A percentile compares a stretch with the other conserved stretches of the same genome.
phyloP scores from a whole-genome alignment of 1,140 invertebrate species.

The Ephestia elutella region DNA sequence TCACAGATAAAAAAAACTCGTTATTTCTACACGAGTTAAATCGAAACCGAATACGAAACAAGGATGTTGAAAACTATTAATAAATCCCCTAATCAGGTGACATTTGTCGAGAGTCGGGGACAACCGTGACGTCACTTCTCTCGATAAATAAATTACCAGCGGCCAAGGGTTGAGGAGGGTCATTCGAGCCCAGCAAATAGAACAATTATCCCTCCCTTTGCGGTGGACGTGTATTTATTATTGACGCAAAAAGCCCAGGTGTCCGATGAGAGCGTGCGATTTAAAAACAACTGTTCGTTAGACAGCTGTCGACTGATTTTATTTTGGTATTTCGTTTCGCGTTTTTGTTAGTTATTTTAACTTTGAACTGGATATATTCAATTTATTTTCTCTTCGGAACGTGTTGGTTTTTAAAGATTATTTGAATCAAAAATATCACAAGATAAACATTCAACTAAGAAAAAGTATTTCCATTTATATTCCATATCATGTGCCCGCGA shows the following conservation, averaged over 20 bases:
- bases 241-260: slow-evolving; percentile 31
- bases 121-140: slow-evolving; percentile 1
- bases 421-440: too few relatives aligned
- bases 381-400: background rate
- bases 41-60: background rate
- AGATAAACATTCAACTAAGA: too few relatives aligned
- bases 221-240: slow-evolving; percentile 45
- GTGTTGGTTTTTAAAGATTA: too few relatives aligned
- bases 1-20: background rate
- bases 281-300: background rate
- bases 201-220: slow-evolving; percentile 54
- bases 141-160: slow-evolving; percentile 41
- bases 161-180: slow-evolving; percentile 25
- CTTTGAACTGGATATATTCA: background rate
- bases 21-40: background rate
- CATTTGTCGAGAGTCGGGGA: slow-evolving; percentile 3
- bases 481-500: too few relatives aligned
- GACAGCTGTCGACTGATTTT: background rate
- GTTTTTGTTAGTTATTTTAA: background rate
- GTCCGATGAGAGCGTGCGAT: background rate
- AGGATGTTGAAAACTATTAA: background rate
- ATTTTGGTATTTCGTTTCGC: background rate
- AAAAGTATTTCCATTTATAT: too few relatives aligned
- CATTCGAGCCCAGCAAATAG: slow-evolving; percentile 40
- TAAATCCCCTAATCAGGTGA: slow-evolving; percentile 9